These are phyloP conservation scores for Littorina saxatilis DNA, from an alignment of 1,140 invertebrate genomes.

Conservation along the genomic window DNA sequence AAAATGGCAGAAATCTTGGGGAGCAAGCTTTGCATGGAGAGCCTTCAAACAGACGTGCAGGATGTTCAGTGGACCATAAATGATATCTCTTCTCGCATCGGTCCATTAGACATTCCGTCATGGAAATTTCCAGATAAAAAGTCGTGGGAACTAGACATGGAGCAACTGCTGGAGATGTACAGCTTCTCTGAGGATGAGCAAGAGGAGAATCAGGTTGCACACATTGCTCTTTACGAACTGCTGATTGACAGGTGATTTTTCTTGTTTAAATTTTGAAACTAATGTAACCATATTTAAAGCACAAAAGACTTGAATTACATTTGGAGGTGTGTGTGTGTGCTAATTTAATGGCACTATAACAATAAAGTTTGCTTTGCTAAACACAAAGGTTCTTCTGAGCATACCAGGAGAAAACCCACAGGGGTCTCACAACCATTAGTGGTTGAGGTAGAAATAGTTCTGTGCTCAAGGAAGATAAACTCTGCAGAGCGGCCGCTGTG, in stretches of 20 bases:
- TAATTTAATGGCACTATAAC: background rate
- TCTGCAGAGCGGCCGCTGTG: no score
- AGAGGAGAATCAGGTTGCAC: slow-evolving; percentile 73
- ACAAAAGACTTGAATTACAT: background rate
- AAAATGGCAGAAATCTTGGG: slow-evolving; percentile 73
- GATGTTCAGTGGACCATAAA: slow-evolving; percentile 70
- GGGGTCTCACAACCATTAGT: no score
- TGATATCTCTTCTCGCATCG: slow-evolving; percentile 67
- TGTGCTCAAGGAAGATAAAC: no score
- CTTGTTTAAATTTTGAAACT: background rate
- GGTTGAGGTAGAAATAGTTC: no score
- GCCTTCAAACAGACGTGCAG: slow-evolving; percentile 68
- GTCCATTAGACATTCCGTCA: slow-evolving; percentile 66
- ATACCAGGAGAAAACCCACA: no score
- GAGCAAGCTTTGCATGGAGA: slow-evolving; percentile 69
- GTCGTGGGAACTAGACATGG: slow-evolving; percentile 69
- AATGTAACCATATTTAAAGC: background rate
- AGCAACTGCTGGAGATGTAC: slow-evolving; percentile 71
- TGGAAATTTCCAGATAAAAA: slow-evolving; percentile 75
- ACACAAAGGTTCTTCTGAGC: no score
- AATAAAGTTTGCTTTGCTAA: no score
- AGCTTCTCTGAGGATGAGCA: slow-evolving; percentile 59
- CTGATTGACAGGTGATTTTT: slow-evolving; percentile 73
- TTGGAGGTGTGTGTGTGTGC: background rate
- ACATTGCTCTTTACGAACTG: slow-evolving; percentile 73